Conservation (phyloP, 1,140 invertebrate genomes). For the Trialeurodes vaporariorum region DNA sequence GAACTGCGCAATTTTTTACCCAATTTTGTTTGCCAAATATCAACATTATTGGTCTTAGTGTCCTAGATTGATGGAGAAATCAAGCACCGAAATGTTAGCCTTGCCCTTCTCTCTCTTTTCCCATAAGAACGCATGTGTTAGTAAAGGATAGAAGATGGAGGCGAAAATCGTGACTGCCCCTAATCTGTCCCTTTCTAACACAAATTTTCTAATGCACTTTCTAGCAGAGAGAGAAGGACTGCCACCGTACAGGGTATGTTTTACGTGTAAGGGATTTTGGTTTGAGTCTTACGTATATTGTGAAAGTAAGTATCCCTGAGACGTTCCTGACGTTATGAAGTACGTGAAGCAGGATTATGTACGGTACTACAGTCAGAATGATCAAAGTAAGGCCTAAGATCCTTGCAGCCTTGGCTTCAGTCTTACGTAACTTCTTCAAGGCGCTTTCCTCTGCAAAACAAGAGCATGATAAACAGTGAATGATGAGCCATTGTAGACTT, state of each 20-base stretch:
- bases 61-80: too few relatives aligned
- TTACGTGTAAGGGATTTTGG: too few relatives aligned
- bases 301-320: not conserved
- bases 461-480: not conserved
- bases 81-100: too few relatives aligned
- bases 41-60: too few relatives aligned
- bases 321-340: not conserved
- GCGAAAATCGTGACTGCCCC: not conserved
- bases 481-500: too few relatives aligned
- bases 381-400: not conserved
- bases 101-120: not conserved
- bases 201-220: not conserved
- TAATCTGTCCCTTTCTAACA: not conserved
- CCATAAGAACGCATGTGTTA: not conserved
- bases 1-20: too few relatives aligned
- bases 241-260: too few relatives aligned
- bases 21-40: too few relatives aligned
- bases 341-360: not conserved
- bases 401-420: not conserved
- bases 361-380: not conserved
- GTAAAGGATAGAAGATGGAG: not conserved
- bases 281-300: not conserved
- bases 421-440: not conserved
- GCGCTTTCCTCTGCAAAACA: not conserved
- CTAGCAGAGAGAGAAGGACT: too few relatives aligned